phyloP scores from a whole-genome alignment of 1,140 invertebrate species.

The Ceratosolen fusciceps region DNA sequence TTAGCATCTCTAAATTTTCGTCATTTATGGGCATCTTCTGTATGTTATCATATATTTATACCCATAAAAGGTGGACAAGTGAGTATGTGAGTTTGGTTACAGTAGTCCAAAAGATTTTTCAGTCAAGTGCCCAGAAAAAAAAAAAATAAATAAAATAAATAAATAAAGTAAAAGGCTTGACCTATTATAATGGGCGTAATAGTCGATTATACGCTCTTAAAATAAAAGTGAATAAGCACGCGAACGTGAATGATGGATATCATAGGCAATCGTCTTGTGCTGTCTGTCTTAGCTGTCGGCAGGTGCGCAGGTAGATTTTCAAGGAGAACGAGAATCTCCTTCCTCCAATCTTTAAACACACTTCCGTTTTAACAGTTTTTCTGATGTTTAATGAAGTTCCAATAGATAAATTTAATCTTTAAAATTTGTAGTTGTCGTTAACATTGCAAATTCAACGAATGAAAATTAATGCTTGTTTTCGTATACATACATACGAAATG shows the following conservation, averaged over 20 bases:
- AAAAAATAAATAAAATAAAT: too few relatives aligned
- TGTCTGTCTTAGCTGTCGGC: conserved; percentile 47
- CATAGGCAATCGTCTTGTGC: conserved; percentile 50
- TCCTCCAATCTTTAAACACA: neutral
- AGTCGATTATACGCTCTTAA: conserved; percentile 40
- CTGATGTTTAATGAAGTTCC: neutral
- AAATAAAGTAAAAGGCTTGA: conserved; percentile 11
- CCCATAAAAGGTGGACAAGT: neutral
- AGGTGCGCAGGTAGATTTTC: conserved; percentile 37
- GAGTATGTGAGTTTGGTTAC: neutral
- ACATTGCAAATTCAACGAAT: neutral
- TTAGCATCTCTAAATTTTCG: conserved; percentile 29
- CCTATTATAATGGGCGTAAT: conserved; percentile 48
- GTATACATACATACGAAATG: neutral
- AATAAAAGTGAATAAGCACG: neutral
- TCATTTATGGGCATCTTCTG: too few relatives aligned
- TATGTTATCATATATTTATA: neutral
- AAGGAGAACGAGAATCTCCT: neutral
- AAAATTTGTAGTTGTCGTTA: neutral
- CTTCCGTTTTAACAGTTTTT: neutral
- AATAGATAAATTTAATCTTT: neutral
- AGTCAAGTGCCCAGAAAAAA: neutral
- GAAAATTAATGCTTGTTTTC: neutral
- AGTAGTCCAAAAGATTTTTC: conserved; percentile 1
- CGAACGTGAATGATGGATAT: conserved; percentile 50